Evolutionary conservation across 1,140 invertebrate species (phyloP).

Genomic region (Drosophila parvula): DNA sequence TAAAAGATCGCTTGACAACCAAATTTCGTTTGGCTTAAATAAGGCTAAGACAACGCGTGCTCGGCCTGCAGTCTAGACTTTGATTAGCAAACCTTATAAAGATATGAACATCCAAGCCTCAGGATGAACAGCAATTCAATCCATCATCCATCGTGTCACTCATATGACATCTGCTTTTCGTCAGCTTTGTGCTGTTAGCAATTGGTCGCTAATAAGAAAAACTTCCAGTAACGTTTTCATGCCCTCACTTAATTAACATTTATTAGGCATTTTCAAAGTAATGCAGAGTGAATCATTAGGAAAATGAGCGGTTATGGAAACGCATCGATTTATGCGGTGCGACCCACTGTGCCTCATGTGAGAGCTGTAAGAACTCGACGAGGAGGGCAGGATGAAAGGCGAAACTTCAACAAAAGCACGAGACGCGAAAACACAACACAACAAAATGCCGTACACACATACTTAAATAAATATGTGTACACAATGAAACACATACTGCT

Average conservation of each 20-base stretch:
- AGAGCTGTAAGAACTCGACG: slow-evolving; percentile 23
- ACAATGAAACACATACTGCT: slow-evolving; percentile 16
- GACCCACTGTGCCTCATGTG: slow-evolving; percentile 56
- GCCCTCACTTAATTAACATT: slow-evolving; percentile 55
- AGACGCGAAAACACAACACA: slow-evolving; percentile 62
- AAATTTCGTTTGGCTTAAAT: slow-evolving; percentile 30
- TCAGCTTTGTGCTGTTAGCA: slow-evolving; percentile 58
- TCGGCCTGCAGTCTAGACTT: slow-evolving; percentile 62
- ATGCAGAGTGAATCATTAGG: slow-evolving; percentile 49
- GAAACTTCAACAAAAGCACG: slow-evolving; percentile 54
- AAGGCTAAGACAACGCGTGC: slow-evolving; percentile 23
- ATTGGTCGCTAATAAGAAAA: slow-evolving; percentile 67
- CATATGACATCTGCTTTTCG: slow-evolving; percentile 32
- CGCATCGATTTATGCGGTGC: not conserved
- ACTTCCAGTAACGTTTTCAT: slow-evolving; percentile 66
- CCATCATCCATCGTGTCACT: slow-evolving; percentile 24
- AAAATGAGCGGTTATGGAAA: slow-evolving; percentile 24
- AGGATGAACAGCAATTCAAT: slow-evolving; percentile 16
- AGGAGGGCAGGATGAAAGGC: slow-evolving; percentile 23
- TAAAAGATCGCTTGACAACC: slow-evolving; percentile 40
- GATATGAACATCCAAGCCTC: slow-evolving; percentile 22
- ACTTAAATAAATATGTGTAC: slow-evolving; percentile 8
- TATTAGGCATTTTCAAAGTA: slow-evolving; percentile 36
- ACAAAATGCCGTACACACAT: slow-evolving; percentile 17
- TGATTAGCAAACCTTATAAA: slow-evolving; percentile 60